Evolutionary conservation across 2,797 vertebrate genomes (phyloP), one percentile per base, ranked within the genome.

Genomic region (Sphenodon punctatus): DNA sequence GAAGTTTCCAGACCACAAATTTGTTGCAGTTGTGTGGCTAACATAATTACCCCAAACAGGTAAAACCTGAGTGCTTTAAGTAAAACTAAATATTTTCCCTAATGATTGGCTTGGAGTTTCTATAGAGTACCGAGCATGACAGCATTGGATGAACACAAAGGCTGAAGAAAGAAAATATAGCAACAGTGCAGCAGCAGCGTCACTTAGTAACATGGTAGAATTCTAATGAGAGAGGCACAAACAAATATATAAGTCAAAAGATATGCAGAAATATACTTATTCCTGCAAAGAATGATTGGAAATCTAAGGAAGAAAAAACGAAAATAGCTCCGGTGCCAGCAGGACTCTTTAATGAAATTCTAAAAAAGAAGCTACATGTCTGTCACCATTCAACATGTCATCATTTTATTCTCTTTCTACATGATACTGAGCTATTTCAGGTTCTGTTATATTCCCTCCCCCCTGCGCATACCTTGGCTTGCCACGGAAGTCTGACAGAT

Each of bases 401-500:
- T 87, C 27, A 73, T 83, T 92, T 74, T 72, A 69, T 69, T 91
- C 90, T 75, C 82, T 89, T 92, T 91, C 89, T 70, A 88, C 41
- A 58, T n/a, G 67, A 68, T 58, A 39, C 67, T 77, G 36, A 70
- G 75, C 87, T 93, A 85, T 93, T 95, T 91, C 81, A 80, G 77
- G 73, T 80, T 89, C 84, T 81, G 45, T 56, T 82, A 63, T 51
- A 64, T 85, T 85, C 70, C 68, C 53, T 8, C 55, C 65, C 59
- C 27, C 53, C 67, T 45, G n/a, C n/a, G n/a, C 38, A 90, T 38
- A 68, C 81, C 77, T 92, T 20, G 69, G 2, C 69, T 58, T 84
- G 70, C 78, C 69, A 51, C 78, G 83, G 82, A 88, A 92, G 70
- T 85, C 88, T 94, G 86, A 89, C 79, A 75, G 88, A 92, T 27